Percentiles rank a stretch among this genome's conserved stretches.
Conservation (phyloP, 2,888 invertebrate genomes). For the Enoplolaimus lenunculus region DNA sequence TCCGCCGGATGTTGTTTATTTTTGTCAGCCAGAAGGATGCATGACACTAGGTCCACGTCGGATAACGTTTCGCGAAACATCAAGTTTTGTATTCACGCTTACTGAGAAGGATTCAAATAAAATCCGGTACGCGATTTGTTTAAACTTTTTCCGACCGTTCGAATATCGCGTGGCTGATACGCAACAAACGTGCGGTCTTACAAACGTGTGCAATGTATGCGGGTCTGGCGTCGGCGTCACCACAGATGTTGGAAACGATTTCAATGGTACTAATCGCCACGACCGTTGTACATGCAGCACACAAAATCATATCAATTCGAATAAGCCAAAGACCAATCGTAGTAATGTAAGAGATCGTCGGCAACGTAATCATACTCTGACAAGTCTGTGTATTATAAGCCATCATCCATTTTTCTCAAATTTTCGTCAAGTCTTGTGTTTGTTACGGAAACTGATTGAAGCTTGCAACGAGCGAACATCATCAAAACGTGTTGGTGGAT, state of each 20-base stretch:
- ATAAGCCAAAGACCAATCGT: too few relatives aligned
- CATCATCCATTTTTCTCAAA: constrained; percentile 98
- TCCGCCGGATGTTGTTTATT: constrained; percentile 94
- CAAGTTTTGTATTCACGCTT: constrained; percentile 45
- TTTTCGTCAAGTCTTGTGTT: constrained; percentile 90
- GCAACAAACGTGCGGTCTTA: too few relatives aligned
- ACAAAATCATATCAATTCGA: too few relatives aligned
- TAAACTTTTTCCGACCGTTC: constrained; percentile 72
- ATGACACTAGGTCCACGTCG: constrained; percentile 41
- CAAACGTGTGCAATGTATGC: too few relatives aligned
- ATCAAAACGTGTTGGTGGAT: constrained; percentile 20
- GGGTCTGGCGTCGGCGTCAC: too few relatives aligned
- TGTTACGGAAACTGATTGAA: constrained; percentile 85
- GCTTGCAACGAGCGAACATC: constrained; percentile 70
- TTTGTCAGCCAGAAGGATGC: constrained; percentile 98
- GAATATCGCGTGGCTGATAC: too few relatives aligned
- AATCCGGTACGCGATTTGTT: constrained; percentile 83
- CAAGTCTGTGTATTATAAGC: constrained; percentile 88
- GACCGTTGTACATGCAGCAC: too few relatives aligned
- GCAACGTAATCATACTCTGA: constrained; percentile 59
- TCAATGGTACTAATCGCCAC: too few relatives aligned
- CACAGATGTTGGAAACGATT: too few relatives aligned
- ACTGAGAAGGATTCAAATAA: constrained; percentile 97
- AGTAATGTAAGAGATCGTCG: too few relatives aligned
- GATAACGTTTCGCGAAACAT: constrained; percentile 21